Evolutionary conservation across 2,888 invertebrate species (phyloP).

Genomic region (Chesias legatella): DNA sequence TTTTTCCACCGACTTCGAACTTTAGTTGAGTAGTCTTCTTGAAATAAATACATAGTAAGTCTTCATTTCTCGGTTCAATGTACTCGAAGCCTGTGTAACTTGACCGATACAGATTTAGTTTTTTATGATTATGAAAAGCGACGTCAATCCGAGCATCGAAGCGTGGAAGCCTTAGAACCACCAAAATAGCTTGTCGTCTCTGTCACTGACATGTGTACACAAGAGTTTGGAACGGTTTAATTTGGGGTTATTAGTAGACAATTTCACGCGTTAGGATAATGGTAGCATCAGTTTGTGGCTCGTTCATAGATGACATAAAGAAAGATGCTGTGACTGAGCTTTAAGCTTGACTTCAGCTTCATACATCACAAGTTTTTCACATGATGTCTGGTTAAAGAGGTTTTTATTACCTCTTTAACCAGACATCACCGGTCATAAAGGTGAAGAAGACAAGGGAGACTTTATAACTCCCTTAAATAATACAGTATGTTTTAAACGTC

Average conservation of each 20-base stretch:
- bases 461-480: no score
- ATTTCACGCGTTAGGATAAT: background rate
- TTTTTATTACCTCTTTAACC: no score
- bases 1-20: no score
- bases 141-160: constrained; percentile 33
- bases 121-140: constrained; percentile 29
- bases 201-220: constrained; percentile 14
- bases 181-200: constrained; percentile 23
- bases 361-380: no score
- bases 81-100: constrained; percentile 41
- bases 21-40: no score
- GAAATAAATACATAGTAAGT: constrained; percentile 17
- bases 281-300: no score
- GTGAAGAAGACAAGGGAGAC: no score
- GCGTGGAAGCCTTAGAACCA: constrained; percentile 34
- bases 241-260: constrained; percentile 14
- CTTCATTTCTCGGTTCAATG: constrained; percentile 33
- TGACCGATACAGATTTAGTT: constrained; percentile 40
- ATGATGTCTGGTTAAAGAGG: no score
- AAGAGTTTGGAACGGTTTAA: constrained; percentile 15
- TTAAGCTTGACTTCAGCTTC: no score
- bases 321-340: no score
- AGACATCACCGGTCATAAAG: no score
- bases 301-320: no score
- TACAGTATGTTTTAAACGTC: constrained; percentile 3